A percentile compares a stretch with the other conserved stretches of the same genome.
Conservation (phyloP, 2,797 vertebrate genomes). For the Lagocephalus sceleratus region DNA sequence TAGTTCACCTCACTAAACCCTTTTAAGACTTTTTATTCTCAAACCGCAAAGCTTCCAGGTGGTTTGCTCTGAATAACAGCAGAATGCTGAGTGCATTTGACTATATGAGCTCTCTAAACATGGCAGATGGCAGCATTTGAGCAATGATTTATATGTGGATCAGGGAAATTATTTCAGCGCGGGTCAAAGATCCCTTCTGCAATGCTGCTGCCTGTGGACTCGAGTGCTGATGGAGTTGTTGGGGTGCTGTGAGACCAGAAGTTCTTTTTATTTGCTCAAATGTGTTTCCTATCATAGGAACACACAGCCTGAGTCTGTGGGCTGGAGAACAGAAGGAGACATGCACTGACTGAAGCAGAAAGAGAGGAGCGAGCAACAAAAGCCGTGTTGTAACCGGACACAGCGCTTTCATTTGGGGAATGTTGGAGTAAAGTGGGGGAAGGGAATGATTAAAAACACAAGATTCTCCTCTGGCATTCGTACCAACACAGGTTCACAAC, state of each 20-base stretch:
- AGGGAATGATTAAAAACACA: slow-evolving; percentile 69
- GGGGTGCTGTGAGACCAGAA: slow-evolving; percentile 23
- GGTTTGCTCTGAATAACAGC: slow-evolving; percentile 38
- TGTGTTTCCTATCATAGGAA: slow-evolving; percentile 21
- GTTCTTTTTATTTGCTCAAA: slow-evolving; percentile 41
- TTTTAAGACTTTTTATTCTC: slow-evolving; percentile 29
- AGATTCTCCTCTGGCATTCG: slow-evolving; percentile 38
- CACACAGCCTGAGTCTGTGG: slow-evolving; percentile 18
- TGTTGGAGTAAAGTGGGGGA: slow-evolving; percentile 43
- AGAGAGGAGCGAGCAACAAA: slow-evolving; percentile 48
- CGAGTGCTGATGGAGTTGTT: slow-evolving; percentile 31
- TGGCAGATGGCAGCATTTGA: slow-evolving; percentile 3
- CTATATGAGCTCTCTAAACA: slow-evolving; percentile 6
- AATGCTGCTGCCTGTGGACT: slow-evolving; percentile 20
- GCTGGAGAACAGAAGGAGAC: slow-evolving; percentile 21
- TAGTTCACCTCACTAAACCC: slow-evolving; percentile 24
- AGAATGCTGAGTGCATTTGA: slow-evolving; percentile 11
- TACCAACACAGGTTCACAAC: slow-evolving; percentile 20
- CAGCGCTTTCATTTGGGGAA: slow-evolving; percentile 56
- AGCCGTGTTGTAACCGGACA: slow-evolving; percentile 61
- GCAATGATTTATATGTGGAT: slow-evolving; percentile 20
- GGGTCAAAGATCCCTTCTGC: slow-evolving; percentile 13
- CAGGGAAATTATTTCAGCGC: slow-evolving; percentile 31
- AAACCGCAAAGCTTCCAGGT: slow-evolving; percentile 26
- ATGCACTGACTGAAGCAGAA: slow-evolving; percentile 22